Conservation (phyloP, 2,888 invertebrate genomes). For the Agrilus cyanescens region DNA sequence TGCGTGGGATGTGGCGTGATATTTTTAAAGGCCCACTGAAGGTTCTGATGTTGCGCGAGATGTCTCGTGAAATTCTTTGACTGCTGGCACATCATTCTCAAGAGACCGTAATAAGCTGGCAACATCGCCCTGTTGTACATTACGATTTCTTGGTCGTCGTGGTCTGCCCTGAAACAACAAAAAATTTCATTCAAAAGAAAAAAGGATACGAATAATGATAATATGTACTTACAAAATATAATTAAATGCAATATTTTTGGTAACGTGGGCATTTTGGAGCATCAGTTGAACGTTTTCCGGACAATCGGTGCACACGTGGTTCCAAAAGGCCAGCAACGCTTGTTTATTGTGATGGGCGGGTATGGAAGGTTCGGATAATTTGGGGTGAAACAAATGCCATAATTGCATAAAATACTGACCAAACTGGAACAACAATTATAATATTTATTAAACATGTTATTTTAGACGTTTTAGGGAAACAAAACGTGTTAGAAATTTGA, state of each 20-base stretch:
- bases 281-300: constrained; percentile 86
- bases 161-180: constrained; percentile 64
- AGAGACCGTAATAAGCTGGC: constrained; percentile 81
- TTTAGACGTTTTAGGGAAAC: not conserved
- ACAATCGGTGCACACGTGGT: constrained; percentile 84
- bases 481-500: not conserved
- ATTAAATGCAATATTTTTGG: constrained; percentile 91
- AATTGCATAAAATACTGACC: constrained; percentile 84
- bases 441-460: too few species aligned
- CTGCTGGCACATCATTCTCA: constrained; percentile 82
- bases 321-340: constrained; percentile 85
- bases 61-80: constrained; percentile 76
- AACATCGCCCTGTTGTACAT: constrained; percentile 89
- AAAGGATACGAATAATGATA: constrained; percentile 2
- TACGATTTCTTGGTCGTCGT: constrained; percentile 91
- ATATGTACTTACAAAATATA: constrained; percentile 73
- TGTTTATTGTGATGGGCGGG: constrained; percentile 94
- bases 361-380: constrained; percentile 86
- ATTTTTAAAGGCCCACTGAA: constrained; percentile 94
- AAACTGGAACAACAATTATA: constrained; percentile 46
- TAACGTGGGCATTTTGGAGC: constrained; percentile 74
- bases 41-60: constrained; percentile 85
- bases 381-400: constrained; percentile 91
- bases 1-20: constrained; percentile 93
- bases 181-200: constrained; percentile 5